Evolutionary conservation across 1,140 invertebrate genomes (phyloP).

Genomic region (Drosophila jambulina): DNA sequence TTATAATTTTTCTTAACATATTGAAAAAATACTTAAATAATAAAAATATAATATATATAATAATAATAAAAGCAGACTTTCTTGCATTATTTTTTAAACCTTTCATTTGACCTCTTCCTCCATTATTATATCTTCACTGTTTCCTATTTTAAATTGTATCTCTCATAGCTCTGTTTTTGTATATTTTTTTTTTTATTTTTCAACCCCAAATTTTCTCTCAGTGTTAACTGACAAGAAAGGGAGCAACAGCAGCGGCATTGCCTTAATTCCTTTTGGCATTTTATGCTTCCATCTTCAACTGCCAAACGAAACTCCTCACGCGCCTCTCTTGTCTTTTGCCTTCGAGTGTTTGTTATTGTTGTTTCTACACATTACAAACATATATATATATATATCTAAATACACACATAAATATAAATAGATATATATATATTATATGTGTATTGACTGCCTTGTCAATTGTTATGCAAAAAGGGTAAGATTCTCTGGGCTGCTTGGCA

Average conservation of each 20-base stretch:
- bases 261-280: conserved; percentile 81
- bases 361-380: not conserved
- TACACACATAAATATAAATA: not conserved
- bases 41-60: too few relatives aligned
- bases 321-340: conserved; percentile 60
- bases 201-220: not conserved
- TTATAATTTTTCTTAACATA: too few relatives aligned
- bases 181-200: not conserved
- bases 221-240: conserved; percentile 1
- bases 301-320: conserved; percentile 19
- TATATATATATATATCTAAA: conserved; percentile 11
- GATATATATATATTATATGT: conserved; percentile 27
- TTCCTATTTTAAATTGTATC: too few relatives aligned
- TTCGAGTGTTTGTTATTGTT: conserved; percentile 80
- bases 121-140: too few relatives aligned
- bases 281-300: conserved; percentile 59
- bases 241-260: conserved; percentile 24
- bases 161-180: not conserved
- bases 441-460: conserved; percentile 79
- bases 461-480: conserved; percentile 57
- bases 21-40: too few relatives aligned
- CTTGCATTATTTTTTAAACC: too few relatives aligned
- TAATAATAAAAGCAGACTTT: too few relatives aligned
- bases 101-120: too few relatives aligned
- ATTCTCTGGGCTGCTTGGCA: conserved; percentile 65